Percentiles rank a stretch among this genome's conserved stretches.
Evolutionary conservation across 53 echinoderm and acorn worm genomes (phyloP).

Genomic region (Hippasteria phrygiana): DNA sequence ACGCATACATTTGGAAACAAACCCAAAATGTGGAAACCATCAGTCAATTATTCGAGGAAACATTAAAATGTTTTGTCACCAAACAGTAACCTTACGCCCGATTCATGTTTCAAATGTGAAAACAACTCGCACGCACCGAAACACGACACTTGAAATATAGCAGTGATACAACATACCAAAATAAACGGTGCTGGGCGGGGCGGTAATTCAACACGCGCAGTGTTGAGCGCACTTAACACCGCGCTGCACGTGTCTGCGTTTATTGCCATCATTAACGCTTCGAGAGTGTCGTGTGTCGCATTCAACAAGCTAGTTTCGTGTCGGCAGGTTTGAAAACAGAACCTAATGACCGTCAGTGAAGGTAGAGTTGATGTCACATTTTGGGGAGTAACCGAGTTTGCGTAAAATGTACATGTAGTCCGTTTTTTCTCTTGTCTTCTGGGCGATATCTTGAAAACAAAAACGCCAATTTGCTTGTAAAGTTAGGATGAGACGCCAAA

Average conservation of each 20-base stretch:
- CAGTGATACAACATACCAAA: background rate
- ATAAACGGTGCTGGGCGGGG: background rate
- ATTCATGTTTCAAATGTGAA: background rate
- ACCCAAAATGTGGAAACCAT: too few species aligned
- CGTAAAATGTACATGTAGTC: too few species aligned
- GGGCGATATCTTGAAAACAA: too few species aligned
- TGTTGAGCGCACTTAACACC: background rate
- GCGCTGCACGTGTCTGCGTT: background rate
- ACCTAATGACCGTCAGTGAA: background rate
- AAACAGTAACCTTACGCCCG: background rate
- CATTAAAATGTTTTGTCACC: background rate
- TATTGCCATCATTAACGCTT: too few species aligned
- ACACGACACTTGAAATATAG: background rate
- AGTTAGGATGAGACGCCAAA: too few species aligned
- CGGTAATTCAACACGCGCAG: background rate
- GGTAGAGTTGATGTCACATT: background rate
- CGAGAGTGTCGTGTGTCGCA: background rate
- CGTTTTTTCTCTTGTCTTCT: too few species aligned
- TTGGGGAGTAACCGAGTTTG: background rate
- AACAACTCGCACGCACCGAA: background rate
- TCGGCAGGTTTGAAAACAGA: constrained; percentile 15
- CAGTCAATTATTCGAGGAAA: too few species aligned
- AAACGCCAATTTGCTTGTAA: too few species aligned
- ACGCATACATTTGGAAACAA: too few species aligned
- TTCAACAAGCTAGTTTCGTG: background rate